These are phyloP conservation scores for Drosophila pseudoananassae DNA, from an alignment of 1,140 invertebrate genomes.

Conservation along the genomic window DNA sequence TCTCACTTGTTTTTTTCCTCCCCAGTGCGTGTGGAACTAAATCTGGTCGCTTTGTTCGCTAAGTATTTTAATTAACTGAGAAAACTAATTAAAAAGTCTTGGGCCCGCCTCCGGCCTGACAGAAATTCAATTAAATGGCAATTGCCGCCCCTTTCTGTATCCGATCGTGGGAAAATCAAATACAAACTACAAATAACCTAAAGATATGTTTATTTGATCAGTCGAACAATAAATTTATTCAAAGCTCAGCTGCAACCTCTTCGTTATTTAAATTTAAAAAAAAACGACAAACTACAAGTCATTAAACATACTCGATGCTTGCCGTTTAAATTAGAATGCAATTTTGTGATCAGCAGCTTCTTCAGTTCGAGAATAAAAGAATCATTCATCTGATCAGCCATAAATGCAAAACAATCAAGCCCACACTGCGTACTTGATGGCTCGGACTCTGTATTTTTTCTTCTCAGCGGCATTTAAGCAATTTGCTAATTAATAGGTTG, in stretches of 20 bases:
- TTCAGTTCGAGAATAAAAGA: not conserved
- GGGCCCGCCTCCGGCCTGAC: slow-evolving; percentile 19
- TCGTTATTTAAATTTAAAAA: not conserved
- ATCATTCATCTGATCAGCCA: not conserved
- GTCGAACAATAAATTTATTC: not conserved
- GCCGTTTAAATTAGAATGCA: not conserved
- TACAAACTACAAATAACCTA: not conserved
- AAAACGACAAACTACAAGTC: not conserved
- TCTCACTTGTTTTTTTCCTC: not conserved
- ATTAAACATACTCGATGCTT: no score
- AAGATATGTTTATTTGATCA: not conserved
- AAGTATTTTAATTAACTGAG: slow-evolving; percentile 62
- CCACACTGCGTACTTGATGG: slow-evolving; percentile 35
- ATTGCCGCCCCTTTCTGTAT: slow-evolving; percentile 32
- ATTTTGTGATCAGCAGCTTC: not conserved
- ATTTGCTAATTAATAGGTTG: slow-evolving; percentile 32
- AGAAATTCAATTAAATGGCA: slow-evolving; percentile 55
- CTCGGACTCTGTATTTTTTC: not conserved
- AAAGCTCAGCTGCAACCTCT: slow-evolving; percentile 1
- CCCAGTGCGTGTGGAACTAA: slow-evolving; percentile 10
- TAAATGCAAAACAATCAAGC: not conserved
- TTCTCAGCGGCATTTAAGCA: slow-evolving; percentile 17
- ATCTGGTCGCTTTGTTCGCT: slow-evolving; percentile 6
- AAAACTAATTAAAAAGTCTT: slow-evolving; percentile 63
- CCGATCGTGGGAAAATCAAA: slow-evolving; percentile 53